phyloP scores from a whole-genome alignment of 2,888 invertebrate species.

The Abrostola tripartita region DNA sequence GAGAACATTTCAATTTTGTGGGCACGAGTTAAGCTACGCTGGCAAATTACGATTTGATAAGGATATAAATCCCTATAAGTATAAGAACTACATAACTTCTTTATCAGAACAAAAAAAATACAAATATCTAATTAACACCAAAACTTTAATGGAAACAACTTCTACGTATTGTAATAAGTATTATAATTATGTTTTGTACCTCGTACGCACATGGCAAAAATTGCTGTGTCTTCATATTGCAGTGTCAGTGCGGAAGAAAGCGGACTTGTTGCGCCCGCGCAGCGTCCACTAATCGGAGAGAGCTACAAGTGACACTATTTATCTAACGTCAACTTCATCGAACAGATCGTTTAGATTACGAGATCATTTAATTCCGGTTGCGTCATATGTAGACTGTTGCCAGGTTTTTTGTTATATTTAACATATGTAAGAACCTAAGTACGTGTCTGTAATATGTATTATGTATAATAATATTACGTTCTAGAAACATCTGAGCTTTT shows the following conservation, averaged over 20 bases:
- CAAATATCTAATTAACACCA: too few relatives aligned
- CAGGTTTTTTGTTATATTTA: conserved; percentile 6
- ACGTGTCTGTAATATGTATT: conserved; percentile 21
- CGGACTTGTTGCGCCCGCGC: conserved; percentile 46
- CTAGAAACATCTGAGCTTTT: conserved; percentile 7
- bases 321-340: conserved; percentile 46
- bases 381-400: conserved; percentile 45
- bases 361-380: conserved; percentile 54
- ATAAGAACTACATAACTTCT: too few relatives aligned
- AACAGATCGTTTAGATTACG: conserved; percentile 41
- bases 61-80: too few relatives aligned
- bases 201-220: neutral
- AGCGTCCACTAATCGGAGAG: conserved; percentile 49
- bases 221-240: neutral
- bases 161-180: neutral
- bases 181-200: neutral
- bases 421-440: neutral
- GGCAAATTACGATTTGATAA: neutral
- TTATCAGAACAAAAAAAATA: too few relatives aligned
- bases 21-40: neutral
- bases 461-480: conserved; percentile 5
- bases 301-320: conserved; percentile 55
- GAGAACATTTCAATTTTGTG: neutral
- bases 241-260: conserved; percentile 58
- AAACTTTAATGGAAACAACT: neutral